Conservation (phyloP, 2,113 vertebrate genomes). For the Myrmophylax atrothorax region DNA sequence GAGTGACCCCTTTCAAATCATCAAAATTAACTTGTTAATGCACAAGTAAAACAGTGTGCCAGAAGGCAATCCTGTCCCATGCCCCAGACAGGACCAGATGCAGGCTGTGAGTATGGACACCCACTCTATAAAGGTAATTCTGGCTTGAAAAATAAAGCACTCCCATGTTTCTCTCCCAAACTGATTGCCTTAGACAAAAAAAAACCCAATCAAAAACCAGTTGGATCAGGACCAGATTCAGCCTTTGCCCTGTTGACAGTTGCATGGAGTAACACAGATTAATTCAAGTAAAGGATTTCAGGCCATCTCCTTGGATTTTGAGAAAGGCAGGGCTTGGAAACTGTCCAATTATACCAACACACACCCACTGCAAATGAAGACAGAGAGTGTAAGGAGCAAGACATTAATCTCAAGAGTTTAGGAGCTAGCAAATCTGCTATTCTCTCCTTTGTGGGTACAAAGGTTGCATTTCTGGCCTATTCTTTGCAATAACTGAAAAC, state of each 20-base stretch:
- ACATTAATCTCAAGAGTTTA: not conserved
- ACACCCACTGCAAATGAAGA: not conserved
- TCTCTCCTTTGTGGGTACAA: not conserved
- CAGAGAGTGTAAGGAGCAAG: not conserved
- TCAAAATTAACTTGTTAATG: not conserved
- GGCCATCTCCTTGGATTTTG: not conserved
- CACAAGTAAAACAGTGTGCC: not conserved
- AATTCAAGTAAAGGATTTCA: not conserved
- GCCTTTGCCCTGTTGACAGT: not conserved
- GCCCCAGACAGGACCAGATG: not conserved
- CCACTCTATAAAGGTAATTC: not conserved
- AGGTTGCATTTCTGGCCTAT: not conserved
- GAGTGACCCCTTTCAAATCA: not conserved
- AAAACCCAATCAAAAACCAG: not conserved
- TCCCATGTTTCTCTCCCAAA: not conserved
- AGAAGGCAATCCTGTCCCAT: not conserved
- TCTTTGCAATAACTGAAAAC: not conserved
- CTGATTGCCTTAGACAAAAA: not conserved
- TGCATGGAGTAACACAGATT: not conserved
- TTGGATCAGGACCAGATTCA: not conserved
- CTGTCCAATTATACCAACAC: not conserved
- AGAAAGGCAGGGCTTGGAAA: not conserved
- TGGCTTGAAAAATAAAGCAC: not conserved
- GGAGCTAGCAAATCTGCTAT: not conserved
- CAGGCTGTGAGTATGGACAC: rapidly evolving